phyloP scores from a whole-genome alignment of 2,797 vertebrate species.

The Euthynnus affinis region DNA sequence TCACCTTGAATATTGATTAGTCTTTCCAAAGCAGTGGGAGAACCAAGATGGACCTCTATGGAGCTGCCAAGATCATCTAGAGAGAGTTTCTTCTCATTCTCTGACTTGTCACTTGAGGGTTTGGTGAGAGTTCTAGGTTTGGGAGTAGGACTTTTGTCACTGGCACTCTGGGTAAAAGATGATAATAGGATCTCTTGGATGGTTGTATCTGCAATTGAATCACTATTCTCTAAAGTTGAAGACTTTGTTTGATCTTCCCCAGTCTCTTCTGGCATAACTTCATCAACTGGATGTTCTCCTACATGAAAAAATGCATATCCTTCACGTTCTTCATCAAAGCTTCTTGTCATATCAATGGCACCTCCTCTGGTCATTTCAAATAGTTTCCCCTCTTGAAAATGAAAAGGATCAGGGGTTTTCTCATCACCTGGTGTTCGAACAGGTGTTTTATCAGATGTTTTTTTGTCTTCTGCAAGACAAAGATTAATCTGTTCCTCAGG shows the following conservation, averaged over 20 bases:
- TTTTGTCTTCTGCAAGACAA: constrained; percentile 84
- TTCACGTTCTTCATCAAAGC: constrained; percentile 88
- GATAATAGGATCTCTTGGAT: constrained; percentile 33
- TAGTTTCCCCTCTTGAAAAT: constrained; percentile 97
- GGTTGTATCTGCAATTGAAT: constrained; percentile 28
- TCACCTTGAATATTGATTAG: constrained; percentile 56
- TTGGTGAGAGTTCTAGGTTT: constrained; percentile 49
- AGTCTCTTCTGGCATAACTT: constrained; percentile 52
- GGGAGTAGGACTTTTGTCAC: constrained; percentile 39
- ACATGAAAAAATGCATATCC: constrained; percentile 92
- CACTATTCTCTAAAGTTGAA: constrained; percentile 26
- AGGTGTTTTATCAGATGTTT: constrained; percentile 87
- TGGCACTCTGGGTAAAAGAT: constrained; percentile 10
- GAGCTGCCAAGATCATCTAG: constrained; percentile 45
- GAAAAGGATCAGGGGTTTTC: constrained; percentile 91
- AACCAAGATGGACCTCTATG: constrained; percentile 56
- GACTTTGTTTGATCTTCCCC: constrained; percentile 25
- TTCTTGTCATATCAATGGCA: constrained; percentile 97
- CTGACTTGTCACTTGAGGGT: constrained; percentile 35
- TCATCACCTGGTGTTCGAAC: constrained; percentile 88
- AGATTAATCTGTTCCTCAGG: constrained; percentile 87
- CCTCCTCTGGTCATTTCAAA: constrained; percentile 99
- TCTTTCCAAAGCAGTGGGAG: constrained; percentile 51
- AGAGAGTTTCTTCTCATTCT: constrained; percentile 38
- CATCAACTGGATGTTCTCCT: constrained; percentile 79